Evolutionary conservation across 2,888 invertebrate genomes (phyloP).

Genomic region (Caenorhabditis japonica): DNA sequence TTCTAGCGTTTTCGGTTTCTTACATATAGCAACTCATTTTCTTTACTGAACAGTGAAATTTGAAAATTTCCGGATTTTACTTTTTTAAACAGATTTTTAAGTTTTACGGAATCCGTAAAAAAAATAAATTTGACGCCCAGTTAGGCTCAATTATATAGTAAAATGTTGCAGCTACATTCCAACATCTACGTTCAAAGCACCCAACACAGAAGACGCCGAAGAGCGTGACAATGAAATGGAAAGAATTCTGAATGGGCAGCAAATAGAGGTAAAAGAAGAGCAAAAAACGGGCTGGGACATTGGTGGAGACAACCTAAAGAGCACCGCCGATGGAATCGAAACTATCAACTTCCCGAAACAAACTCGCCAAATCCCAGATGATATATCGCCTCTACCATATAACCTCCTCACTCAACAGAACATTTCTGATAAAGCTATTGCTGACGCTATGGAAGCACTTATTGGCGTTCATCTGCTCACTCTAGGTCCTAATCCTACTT

Average conservation of each 20-base stretch:
- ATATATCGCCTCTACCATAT: slow-evolving; percentile 84
- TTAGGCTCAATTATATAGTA: too few relatives aligned
- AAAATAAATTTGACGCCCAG: too few relatives aligned
- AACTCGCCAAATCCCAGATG: slow-evolving; percentile 36
- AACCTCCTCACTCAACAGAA: slow-evolving; percentile 96
- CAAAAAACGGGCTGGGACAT: slow-evolving; percentile 64
- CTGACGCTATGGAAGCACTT: slow-evolving; percentile 97
- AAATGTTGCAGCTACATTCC: slow-evolving; percentile 82
- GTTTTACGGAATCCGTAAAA: too few relatives aligned
- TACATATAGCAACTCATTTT: too few relatives aligned
- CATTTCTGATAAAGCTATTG: slow-evolving; percentile 86
- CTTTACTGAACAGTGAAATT: too few relatives aligned
- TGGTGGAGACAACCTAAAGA: slow-evolving; percentile 36
- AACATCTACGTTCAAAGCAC: slow-evolving; percentile 64
- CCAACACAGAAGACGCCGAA: slow-evolving; percentile 65
- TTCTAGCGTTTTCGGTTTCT: too few relatives aligned
- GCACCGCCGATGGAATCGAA: slow-evolving; percentile 63
- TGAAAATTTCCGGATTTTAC: too few relatives aligned
- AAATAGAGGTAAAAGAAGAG: slow-evolving; percentile 44
- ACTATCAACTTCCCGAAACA: slow-evolving; percentile 61
- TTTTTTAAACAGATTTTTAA: too few relatives aligned
- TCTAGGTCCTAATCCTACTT: slow-evolving; percentile 83
- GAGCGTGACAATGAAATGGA: slow-evolving; percentile 67
- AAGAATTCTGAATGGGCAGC: slow-evolving; percentile 56
- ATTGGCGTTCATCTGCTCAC: slow-evolving; percentile 96